Conservation (phyloP, 2,113 vertebrate genomes). For the Otis tarda region DNA sequence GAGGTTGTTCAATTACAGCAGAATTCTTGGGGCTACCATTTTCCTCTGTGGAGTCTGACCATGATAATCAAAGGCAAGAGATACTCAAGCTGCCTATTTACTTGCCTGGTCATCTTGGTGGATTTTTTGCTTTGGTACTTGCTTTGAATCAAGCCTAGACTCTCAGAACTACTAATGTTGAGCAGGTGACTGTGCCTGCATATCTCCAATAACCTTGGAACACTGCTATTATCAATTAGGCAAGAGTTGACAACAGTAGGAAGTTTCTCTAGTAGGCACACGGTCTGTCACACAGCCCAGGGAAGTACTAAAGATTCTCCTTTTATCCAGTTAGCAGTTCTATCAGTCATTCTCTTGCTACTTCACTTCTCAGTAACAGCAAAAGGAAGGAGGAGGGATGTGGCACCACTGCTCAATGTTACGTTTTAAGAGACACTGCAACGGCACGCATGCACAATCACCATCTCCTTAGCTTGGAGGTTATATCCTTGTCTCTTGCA, state of each 20-base stretch:
- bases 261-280: not conserved
- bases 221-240: not conserved
- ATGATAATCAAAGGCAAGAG: not conserved
- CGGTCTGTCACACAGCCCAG: rapidly evolving
- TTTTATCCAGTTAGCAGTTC: not conserved
- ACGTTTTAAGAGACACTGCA: not conserved
- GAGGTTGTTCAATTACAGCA: not conserved
- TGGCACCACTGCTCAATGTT: not conserved
- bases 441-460: not conserved
- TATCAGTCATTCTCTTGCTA: not conserved
- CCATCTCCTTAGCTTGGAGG: not conserved
- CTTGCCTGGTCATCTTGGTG: not conserved
- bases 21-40: not conserved
- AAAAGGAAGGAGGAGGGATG: not conserved
- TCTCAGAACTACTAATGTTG: not conserved
- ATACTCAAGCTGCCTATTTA: not conserved
- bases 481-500: not conserved
- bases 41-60: not conserved
- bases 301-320: not conserved
- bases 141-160: not conserved
- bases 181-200: not conserved
- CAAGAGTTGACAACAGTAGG: not conserved
- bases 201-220: not conserved
- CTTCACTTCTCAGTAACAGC: not conserved
- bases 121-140: not conserved